phyloP scores from a whole-genome alignment of 2,797 vertebrate genomes.

The Phrynocephalus forsythii region DNA sequence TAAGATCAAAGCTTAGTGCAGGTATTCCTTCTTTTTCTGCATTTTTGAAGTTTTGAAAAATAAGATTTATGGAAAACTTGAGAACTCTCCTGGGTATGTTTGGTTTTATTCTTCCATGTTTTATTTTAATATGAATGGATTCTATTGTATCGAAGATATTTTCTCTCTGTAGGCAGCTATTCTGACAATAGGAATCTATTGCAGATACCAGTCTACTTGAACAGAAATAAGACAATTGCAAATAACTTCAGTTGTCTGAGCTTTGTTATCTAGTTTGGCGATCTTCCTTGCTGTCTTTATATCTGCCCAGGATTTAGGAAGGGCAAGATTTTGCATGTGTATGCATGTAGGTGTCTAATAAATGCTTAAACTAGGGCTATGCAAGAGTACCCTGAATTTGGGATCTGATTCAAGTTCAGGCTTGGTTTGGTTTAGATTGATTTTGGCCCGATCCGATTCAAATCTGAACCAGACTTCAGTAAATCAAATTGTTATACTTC shows the following conservation, averaged over 20 bases:
- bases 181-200: not conserved
- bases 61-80: not conserved
- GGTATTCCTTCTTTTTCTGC: not conserved
- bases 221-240: not conserved
- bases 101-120: not conserved
- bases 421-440: too few species aligned
- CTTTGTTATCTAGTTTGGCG: not conserved
- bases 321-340: not conserved
- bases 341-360: not conserved
- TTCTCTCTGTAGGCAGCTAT: not conserved
- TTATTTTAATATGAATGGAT: not conserved
- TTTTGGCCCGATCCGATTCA: too few species aligned
- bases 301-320: not conserved
- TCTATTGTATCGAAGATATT: not conserved
- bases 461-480: too few species aligned
- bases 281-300: not conserved
- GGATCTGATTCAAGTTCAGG: too few species aligned
- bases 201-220: not conserved
- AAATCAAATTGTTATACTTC: too few species aligned
- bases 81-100: not conserved
- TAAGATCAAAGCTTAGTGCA: not conserved
- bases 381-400: too few species aligned
- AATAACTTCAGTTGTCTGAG: not conserved
- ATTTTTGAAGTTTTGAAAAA: not conserved
- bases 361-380: not conserved